Evolutionary conservation across 2,797 vertebrate genomes (phyloP).

Genomic region (Telmatherina bonti): DNA sequence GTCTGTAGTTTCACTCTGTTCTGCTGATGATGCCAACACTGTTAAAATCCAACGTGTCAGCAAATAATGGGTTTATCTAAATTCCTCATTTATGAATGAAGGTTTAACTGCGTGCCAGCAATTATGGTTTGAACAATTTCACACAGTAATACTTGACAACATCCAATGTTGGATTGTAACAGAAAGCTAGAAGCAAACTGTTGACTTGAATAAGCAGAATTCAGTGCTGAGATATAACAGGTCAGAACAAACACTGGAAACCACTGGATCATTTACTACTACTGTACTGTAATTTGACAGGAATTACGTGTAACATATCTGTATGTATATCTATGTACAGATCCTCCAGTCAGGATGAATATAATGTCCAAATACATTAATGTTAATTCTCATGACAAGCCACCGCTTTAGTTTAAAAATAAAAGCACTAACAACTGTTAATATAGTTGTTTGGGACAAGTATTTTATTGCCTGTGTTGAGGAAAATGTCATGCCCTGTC

Average conservation of each 20-base stretch:
- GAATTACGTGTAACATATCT: slow-evolving; percentile 9
- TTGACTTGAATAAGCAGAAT: not conserved
- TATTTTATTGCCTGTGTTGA: slow-evolving; percentile 3
- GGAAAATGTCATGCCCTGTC: not conserved
- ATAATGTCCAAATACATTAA: slow-evolving; percentile 21
- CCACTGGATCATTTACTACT: not conserved
- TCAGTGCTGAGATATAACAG: slow-evolving; percentile 29
- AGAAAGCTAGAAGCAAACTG: not conserved
- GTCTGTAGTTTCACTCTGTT: not conserved
- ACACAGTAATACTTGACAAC: not conserved
- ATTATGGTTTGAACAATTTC: slow-evolving; percentile 1
- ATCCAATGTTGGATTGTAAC: not conserved
- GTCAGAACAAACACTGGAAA: slow-evolving; percentile 13
- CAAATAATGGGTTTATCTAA: not conserved
- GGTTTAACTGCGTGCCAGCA: slow-evolving; percentile 9
- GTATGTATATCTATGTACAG: not conserved
- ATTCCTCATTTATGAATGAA: not conserved
- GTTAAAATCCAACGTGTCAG: slow-evolving; percentile 10
- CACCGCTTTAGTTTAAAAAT: slow-evolving; percentile 19
- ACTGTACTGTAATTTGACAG: not conserved
- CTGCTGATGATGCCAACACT: not conserved
- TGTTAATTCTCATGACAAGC: slow-evolving; percentile 8
- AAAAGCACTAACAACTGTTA: not conserved
- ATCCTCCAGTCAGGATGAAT: slow-evolving; percentile 26
- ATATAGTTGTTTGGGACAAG: not conserved